Evolutionary conservation across 2,113 vertebrate genomes (phyloP).

Genomic region (Chaetura pelagica): DNA sequence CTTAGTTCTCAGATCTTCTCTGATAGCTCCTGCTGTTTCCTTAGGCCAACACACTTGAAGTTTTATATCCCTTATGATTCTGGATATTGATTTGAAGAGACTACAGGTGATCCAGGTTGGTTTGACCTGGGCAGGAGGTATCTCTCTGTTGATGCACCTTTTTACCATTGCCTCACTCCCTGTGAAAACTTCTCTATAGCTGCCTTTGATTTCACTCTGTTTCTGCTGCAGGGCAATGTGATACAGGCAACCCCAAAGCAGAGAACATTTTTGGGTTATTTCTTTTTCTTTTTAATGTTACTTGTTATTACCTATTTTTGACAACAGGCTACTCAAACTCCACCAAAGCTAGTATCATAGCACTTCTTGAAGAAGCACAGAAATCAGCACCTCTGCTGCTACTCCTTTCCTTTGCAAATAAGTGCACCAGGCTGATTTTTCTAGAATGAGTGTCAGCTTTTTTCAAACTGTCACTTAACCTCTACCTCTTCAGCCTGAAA

Average conservation of each 20-base stretch:
- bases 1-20: neutral
- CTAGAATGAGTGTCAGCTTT: neutral
- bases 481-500: constrained; percentile 11
- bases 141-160: neutral
- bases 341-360: neutral
- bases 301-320: neutral
- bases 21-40: neutral
- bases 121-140: neutral
- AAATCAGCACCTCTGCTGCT: neutral
- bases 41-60: neutral
- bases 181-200: neutral
- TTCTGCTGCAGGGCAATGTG: neutral
- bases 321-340: neutral
- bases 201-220: neutral
- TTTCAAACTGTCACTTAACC: constrained; percentile 22
- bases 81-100: neutral
- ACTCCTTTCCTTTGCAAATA: neutral
- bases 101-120: neutral
- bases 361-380: neutral
- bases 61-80: neutral
- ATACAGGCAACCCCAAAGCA: neutral
- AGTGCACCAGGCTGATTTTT: neutral
- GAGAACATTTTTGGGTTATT: neutral
- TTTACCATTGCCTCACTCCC: neutral
- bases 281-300: neutral